Evolutionary conservation across 2,797 vertebrate genomes (phyloP).

Genomic region (Margarornis squamiger): DNA sequence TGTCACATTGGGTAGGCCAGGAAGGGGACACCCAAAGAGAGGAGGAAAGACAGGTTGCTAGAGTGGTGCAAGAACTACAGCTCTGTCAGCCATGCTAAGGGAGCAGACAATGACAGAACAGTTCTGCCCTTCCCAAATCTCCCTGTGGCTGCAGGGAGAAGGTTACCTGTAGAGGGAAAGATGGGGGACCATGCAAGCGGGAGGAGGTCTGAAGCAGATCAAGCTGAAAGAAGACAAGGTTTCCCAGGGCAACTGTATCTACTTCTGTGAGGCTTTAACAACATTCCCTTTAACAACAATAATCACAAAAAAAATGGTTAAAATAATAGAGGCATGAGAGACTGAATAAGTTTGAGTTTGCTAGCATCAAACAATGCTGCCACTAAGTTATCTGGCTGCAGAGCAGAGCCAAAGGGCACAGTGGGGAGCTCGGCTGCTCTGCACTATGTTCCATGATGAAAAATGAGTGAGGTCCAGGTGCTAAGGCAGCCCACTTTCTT

Average conservation of each 20-base stretch:
- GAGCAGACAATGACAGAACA: too few species aligned
- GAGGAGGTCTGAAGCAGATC: neutral
- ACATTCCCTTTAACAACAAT: neutral
- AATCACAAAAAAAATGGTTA: neutral
- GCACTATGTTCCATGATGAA: accelerated
- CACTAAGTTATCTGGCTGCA: accelerated
- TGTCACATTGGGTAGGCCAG: accelerated
- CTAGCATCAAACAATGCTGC: accelerated
- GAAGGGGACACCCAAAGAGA: neutral
- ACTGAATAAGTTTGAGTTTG: neutral
- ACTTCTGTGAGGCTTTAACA: neutral
- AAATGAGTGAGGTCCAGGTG: neutral
- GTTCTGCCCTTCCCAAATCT: neutral
- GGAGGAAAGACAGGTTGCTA: accelerated
- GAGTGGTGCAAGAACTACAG: neutral
- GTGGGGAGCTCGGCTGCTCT: neutral
- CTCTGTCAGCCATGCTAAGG: neutral
- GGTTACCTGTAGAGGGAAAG: neutral
- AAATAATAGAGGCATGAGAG: neutral
- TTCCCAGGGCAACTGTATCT: neutral
- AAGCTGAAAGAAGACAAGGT: neutral
- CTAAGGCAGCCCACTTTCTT: neutral
- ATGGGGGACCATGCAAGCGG: accelerated
- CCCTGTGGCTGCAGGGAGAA: neutral
- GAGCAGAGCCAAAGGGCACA: neutral